Percentiles rank a stretch among this genome's conserved stretches.
Conservation (phyloP, 1,140 invertebrate genomes). For the Mamestra configurata region DNA sequence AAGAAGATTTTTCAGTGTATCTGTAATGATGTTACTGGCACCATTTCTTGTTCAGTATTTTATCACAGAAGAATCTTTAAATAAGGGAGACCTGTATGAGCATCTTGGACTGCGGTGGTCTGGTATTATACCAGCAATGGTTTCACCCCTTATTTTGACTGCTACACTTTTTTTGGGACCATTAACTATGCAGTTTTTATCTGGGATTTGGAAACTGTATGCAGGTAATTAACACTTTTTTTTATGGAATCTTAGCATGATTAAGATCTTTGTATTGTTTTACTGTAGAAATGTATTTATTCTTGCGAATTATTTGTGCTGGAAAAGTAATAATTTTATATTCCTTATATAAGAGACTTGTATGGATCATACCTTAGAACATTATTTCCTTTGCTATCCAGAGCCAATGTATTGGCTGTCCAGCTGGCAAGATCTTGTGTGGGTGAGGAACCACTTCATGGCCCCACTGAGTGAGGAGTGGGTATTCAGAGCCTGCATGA, state of each 20-base stretch:
- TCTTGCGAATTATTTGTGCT: no score
- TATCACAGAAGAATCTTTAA: conserved; percentile 89
- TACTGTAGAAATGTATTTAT: no score
- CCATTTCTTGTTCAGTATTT: conserved; percentile 93
- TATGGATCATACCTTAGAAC: neutral
- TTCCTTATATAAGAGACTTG: no score
- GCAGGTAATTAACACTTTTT: conserved; percentile 86
- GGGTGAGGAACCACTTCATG: conserved; percentile 96
- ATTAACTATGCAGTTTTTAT: conserved; percentile 91
- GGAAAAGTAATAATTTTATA: no score
- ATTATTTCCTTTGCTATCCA: conserved; percentile 66
- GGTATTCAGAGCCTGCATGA: conserved; percentile 97
- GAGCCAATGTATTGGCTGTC: conserved; percentile 93
- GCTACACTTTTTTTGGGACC: conserved; percentile 95
- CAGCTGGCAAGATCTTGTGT: conserved; percentile 92
- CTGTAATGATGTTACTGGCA: conserved; percentile 93
- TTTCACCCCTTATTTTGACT: conserved; percentile 94
- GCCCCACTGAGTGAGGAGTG: conserved; percentile 98
- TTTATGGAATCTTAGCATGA: neutral
- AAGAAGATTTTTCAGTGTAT: conserved; percentile 95
- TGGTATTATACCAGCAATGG: conserved; percentile 92
- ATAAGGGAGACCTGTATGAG: conserved; percentile 90
- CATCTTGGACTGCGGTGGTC: conserved; percentile 92
- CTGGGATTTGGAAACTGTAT: conserved; percentile 91
- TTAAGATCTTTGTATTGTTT: neutral